These are phyloP conservation scores for Simalia tracyae DNA, from an alignment of 2,797 vertebrate genomes.

Conservation along the genomic window DNA sequence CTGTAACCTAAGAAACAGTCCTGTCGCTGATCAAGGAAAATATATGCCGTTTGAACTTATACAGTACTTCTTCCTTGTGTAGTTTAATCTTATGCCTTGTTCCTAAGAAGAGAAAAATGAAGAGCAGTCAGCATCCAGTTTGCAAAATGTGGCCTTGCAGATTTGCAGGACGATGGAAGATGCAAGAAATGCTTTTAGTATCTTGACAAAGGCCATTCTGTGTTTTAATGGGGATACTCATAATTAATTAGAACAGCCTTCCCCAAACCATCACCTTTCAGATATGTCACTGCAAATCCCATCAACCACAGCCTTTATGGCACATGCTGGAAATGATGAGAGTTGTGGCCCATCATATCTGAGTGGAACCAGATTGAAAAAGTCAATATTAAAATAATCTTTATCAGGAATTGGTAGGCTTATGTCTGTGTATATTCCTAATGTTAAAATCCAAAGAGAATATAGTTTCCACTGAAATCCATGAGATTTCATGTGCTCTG, in stretches of 20 bases:
- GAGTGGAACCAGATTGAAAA: background rate
- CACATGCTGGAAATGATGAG: background rate
- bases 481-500: background rate
- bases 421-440: background rate
- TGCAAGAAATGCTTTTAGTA: background rate
- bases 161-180: background rate
- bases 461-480: background rate
- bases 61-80: background rate
- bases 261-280: background rate
- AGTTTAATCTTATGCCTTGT: background rate
- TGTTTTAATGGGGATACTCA: background rate
- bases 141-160: background rate
- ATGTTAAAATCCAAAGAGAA: background rate
- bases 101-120: background rate
- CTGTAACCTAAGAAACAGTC: background rate
- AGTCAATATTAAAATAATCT: background rate
- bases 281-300: background rate
- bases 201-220: no score
- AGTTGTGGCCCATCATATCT: background rate
- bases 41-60: background rate
- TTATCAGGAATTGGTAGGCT: background rate
- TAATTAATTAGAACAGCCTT: background rate
- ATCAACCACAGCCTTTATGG: background rate
- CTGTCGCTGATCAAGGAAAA: background rate
- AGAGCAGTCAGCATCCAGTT: background rate